phyloP scores from a whole-genome alignment of 2,797 vertebrate genomes.

The Poecilia picta region DNA sequence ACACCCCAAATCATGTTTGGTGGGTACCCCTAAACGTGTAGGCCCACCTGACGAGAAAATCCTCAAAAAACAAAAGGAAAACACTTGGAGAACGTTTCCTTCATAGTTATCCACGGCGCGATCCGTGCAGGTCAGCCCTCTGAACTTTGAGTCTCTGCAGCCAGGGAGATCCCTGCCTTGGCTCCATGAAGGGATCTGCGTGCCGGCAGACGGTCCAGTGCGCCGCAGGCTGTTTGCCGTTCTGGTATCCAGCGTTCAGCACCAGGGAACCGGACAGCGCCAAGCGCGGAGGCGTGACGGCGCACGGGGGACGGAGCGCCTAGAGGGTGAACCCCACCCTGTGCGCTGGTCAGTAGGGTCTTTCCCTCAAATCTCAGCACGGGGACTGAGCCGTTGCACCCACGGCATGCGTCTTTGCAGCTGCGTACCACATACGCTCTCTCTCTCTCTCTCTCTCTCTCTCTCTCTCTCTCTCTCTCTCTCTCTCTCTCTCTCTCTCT shows the following conservation, averaged over 20 bases:
- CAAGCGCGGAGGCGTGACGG: slow-evolving; percentile 72
- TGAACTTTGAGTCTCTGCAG: slow-evolving; percentile 65
- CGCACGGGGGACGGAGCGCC: slow-evolving; percentile 63
- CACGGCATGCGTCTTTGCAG: slow-evolving; percentile 11
- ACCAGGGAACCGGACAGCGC: slow-evolving; percentile 75
- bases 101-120: slow-evolving; percentile 48
- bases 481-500: slow-evolving; percentile 39
- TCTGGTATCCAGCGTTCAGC: slow-evolving; percentile 67
- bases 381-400: slow-evolving; percentile 23
- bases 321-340: slow-evolving; percentile 67
- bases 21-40: too few species aligned
- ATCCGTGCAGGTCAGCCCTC: slow-evolving; percentile 41
- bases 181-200: slow-evolving; percentile 55
- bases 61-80: slow-evolving; percentile 45
- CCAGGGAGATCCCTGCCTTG: slow-evolving; percentile 25
- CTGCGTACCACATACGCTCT: slow-evolving; percentile 20
- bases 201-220: slow-evolving; percentile 57
- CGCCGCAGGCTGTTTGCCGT: slow-evolving; percentile 66
- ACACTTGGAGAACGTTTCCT: slow-evolving; percentile 44
- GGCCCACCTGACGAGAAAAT: slow-evolving; percentile 34
- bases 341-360: slow-evolving; percentile 46
- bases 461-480: slow-evolving; percentile 40
- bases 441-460: slow-evolving; percentile 38
- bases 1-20: slow-evolving; percentile 76
- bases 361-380: slow-evolving; percentile 38